Evolutionary conservation across 2,888 invertebrate genomes (phyloP), one percentile per base, ranked within the genome.

Genomic region (Lycia hirtaria): DNA sequence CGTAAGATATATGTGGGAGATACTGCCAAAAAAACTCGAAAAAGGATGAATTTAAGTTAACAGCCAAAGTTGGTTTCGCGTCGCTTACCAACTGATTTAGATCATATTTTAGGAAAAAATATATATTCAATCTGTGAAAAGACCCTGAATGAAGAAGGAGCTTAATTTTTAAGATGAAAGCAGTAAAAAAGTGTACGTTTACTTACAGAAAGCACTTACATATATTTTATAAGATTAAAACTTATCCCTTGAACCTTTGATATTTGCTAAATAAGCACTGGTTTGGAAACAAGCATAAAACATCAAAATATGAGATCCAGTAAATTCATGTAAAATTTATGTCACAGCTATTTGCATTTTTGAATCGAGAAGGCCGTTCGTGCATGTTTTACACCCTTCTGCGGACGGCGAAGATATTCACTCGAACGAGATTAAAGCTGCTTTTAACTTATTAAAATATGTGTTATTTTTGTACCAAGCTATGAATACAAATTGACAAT

Each of bases 321-420:
- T 55, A 20, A 43, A 55, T 51, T 52, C 58, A 56, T 56, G 60
- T 53, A 56, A 63, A 62, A 64, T 67, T 57, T 58, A 43, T 68
- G 60, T 54, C 61, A 64, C 55, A 50, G 48, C 44, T 49, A 67
- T 71, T 67, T 69, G 64, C 68, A 73, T 67, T 71, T 70, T 66
- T 63, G 65, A 65, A 68, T 59, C 56, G 55, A 47, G 60, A 52
- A 56, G 61, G 50, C 60, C 55, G 49, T 56, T 54, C 55, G 57
- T 56, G 56, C 56, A 47, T 64, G 56, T 62, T 65, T 65, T 32
- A 61, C 48, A 47, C 40, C 22, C 35, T 20, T 26, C 47, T 33
- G 30, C 41, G 24, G n/a, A 15, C 28, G 19, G 4, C 33, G 41
- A 44, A 50, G 22, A 45, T 30, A 59, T 49, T 49, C 38, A 38